Conservation (phyloP, 2,113 vertebrate species). For the Clarias batrachus region DNA sequence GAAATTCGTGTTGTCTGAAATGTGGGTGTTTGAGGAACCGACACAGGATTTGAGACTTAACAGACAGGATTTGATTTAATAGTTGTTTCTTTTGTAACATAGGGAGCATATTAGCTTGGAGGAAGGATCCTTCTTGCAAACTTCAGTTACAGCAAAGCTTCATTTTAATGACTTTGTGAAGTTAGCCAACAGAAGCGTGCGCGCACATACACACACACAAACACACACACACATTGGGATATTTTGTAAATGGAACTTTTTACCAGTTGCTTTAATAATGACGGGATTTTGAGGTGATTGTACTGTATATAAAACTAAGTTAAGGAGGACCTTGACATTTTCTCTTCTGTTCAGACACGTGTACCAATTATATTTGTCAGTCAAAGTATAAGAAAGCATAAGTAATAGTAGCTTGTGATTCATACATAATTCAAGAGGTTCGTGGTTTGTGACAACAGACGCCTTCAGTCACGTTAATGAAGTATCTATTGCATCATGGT, state of each 20-base stretch:
- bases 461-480: constrained; percentile 48
- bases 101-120: background rate
- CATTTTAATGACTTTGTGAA: background rate
- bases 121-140: background rate
- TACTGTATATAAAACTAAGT: constrained; percentile 15
- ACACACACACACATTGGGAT: background rate
- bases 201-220: background rate
- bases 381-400: constrained; percentile 32
- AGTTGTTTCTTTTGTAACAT: constrained; percentile 2
- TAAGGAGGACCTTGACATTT: constrained; percentile 46
- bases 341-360: constrained; percentile 39
- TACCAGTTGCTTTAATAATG: constrained; percentile 24
- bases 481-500: constrained; percentile 46
- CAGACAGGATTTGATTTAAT: constrained; percentile 12
- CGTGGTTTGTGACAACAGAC: constrained; percentile 48
- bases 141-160: background rate
- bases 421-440: constrained; percentile 50
- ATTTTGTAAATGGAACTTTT: constrained; percentile 20
- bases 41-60: background rate
- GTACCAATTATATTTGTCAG: constrained; percentile 51
- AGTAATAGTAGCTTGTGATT: constrained; percentile 23
- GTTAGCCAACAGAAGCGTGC: background rate
- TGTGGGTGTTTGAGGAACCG: constrained; percentile 19
- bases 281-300: background rate
- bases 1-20: constrained; percentile 5